Conservation (phyloP, 2,113 vertebrate genomes). For the Salvelinus alpinus region DNA sequence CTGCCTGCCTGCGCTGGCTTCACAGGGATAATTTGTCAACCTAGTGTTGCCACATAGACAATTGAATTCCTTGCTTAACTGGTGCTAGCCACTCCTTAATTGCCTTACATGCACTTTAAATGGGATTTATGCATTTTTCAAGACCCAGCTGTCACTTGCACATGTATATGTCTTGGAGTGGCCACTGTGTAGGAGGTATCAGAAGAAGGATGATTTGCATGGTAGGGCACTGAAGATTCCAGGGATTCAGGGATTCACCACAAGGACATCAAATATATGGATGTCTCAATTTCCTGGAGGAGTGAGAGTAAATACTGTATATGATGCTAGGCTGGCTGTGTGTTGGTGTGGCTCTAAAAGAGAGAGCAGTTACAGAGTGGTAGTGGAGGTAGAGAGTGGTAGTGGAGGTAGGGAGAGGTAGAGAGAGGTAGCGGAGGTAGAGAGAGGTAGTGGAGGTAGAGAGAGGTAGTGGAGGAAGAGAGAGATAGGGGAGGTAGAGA, state of each 20-base stretch:
- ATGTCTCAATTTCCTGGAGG: constrained; percentile 57
- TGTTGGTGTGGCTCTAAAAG: constrained; percentile 5
- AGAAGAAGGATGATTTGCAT: constrained; percentile 39
- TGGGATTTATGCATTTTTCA: constrained; percentile 40
- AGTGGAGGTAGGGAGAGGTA: background rate
- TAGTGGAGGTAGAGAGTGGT: background rate
- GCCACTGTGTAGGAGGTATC: constrained; percentile 13
- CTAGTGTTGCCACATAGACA: constrained; percentile 15
- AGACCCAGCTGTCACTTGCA: background rate
- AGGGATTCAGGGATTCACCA: constrained; percentile 23
- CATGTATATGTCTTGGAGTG: background rate
- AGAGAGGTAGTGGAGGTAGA: too few species aligned
- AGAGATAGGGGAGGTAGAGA: too few species aligned
- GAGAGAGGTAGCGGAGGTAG: too few species aligned
- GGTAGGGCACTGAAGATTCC: constrained; percentile 8
- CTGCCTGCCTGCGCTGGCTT: constrained; percentile 10
- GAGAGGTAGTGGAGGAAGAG: too few species aligned
- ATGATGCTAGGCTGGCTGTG: background rate
- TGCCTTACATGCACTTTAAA: constrained; percentile 38
- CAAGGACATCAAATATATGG: constrained; percentile 64
- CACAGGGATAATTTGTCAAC: constrained; percentile 22
- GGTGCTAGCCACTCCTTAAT: constrained; percentile 1
- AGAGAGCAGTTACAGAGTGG: background rate
- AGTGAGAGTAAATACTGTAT: constrained; percentile 30
- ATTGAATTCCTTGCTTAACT: constrained; percentile 32